Percentiles rank a stretch among this genome's conserved stretches.
These are phyloP conservation scores for Halisarca cf. caerulea DNA, from an alignment of 37 sponge, comb jelly and placozoan species.

Conservation along the genomic window DNA sequence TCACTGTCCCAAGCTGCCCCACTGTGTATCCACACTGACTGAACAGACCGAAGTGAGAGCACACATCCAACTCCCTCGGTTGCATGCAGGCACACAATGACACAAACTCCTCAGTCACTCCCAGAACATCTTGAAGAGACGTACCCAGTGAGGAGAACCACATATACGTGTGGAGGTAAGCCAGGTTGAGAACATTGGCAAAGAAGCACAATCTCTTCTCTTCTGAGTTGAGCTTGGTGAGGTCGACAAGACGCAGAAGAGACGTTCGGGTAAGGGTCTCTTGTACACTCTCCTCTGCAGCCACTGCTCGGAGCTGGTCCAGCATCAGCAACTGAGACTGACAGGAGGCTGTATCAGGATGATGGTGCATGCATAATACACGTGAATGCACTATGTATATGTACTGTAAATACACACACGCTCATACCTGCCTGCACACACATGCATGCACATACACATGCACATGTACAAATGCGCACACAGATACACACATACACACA, in stretches of 20 bases:
- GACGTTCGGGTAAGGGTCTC: neutral
- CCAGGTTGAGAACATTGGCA: conserved; percentile 72
- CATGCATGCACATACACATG: no score
- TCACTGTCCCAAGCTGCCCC: conserved; percentile 78
- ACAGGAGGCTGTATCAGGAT: neutral
- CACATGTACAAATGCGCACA: conserved; percentile 9
- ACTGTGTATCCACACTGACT: conserved; percentile 55
- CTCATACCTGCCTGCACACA: no score
- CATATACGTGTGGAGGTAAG: conserved; percentile 66
- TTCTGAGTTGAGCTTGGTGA: conserved; percentile 24
- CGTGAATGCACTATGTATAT: no score
- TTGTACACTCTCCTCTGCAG: neutral
- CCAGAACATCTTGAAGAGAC: neutral
- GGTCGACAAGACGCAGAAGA: neutral
- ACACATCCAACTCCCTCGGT: neutral
- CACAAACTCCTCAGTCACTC: neutral
- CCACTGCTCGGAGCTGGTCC: neutral
- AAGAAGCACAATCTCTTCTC: conserved; percentile 64
- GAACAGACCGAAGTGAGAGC: conserved; percentile 17
- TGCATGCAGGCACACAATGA: neutral
- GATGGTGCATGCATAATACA: neutral
- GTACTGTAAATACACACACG: neutral
- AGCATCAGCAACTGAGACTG: no score
- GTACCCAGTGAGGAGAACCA: neutral
- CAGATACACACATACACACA: no score